Evolutionary conservation across 2,888 invertebrate species (phyloP), one percentile per base, ranked within the genome.

Genomic region (Caenorhabditis sp.): DNA sequence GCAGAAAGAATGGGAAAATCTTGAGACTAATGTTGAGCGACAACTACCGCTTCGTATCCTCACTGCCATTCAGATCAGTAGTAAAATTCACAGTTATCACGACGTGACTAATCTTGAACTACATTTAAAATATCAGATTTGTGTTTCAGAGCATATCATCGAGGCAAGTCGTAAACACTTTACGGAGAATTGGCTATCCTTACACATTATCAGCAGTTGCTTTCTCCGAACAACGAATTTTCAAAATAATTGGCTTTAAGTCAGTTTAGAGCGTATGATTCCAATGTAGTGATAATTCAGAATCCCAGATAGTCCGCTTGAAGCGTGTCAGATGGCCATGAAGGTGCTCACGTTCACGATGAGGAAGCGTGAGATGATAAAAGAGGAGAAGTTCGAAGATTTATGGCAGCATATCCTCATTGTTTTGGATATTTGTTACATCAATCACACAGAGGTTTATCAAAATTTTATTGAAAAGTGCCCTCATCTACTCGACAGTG

Each of bases 1-100:
- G 18, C 28, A 67, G 22, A 67, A 81, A 28, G 84, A 89, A 53
- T 90, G 90, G 90, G 87, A 87, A 28, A 86, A 85, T 50, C 70
- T 89, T 13, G 86, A 90, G 51, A 77, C 88, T 22, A 88, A 84
- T 18, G 62, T 88, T 56, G 87, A 88, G 13, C 80, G 92, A 51
- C 93, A 93, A 84, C 79, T 92, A 1, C 86, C 91, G 2, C 88
- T 93, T 1, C 85, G 93, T 35, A 85, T 92, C 0, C 85, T 92
- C 4, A 91, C 92, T 2, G 92, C 92, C 80, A 92, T 93, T 79
- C 93, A 93, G 79, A 91, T 93, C 51, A 92, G 93, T 65, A 92
- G 92, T 84, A 93, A 93, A 86, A 87, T 92, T 13, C 91, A 91
- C 26, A 92, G 92, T 28, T 92, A 92, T 83, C 92, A 92, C 68